Evolutionary conservation across 2,113 vertebrate species (phyloP), one percentile per base, ranked within the genome.

Genomic region (Mormyrus iriodes): DNA sequence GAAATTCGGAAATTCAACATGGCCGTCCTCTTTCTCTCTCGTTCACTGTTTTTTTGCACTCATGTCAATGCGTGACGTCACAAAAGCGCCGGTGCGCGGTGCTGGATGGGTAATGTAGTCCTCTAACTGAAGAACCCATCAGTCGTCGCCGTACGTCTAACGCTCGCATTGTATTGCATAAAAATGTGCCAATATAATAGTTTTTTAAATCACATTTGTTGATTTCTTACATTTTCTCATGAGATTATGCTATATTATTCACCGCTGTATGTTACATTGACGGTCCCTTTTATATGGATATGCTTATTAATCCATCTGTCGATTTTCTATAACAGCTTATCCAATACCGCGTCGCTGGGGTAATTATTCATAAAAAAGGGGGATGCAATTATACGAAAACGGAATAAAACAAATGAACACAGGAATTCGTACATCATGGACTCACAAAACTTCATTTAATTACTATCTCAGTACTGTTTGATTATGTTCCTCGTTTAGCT

Each of bases 1-100:
- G 76, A 92, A 85, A 91, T 90, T 91, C 90, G 89, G 89, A 55
- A 92, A 93, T 93, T 92, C 92, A 95, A 94, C 91, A 94, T 95
- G 94, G 94, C 94, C 92, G 92, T 92, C 92, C 91, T 61, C 89
- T 93, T 90, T 88, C 90, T 90, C 93, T 91, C 88, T 90, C 92
- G 92, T 90, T 91, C 91, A 90, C 83, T 88, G 89, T 86, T 90
- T 91, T 82, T 17, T 35, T 90, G 31, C 86, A 51, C 73, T 31
- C 82, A 48, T 39, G 44, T 19, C 46, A 35, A 51, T 31, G n/a
- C 58, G 52, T 87, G 46, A 69, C 89, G 89, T 53, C 21, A 46
- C 1, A 42, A 27, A 52, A n/a, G 84, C 83, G 89, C 85, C 61
- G 48, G 35, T 31, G 3, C n/a, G n/a, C 27, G 85, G 46, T 35